Conservation (phyloP, 2,113 vertebrate species). For the Ranitomeya variabilis region DNA sequence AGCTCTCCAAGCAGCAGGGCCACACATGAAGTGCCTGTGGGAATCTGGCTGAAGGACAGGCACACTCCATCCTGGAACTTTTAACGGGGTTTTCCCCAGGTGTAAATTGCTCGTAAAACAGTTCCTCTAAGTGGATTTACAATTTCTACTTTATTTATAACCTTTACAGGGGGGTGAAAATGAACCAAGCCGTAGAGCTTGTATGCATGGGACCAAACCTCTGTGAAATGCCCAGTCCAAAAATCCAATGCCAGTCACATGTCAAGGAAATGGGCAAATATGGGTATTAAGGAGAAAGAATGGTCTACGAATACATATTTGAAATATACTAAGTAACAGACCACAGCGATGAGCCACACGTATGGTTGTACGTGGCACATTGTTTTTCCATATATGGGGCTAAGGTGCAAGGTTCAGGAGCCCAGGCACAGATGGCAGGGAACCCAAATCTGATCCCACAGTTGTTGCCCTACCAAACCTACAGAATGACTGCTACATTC, state of each 20-base stretch:
- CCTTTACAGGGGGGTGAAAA: neutral
- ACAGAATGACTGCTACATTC: too few relatives aligned
- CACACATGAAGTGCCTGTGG: slow-evolving; percentile 54
- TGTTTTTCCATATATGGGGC: too few relatives aligned
- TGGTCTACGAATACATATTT: too few relatives aligned
- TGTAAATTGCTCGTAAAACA: slow-evolving; percentile 31
- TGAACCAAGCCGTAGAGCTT: neutral
- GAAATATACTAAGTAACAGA: too few relatives aligned
- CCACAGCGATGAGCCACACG: too few relatives aligned
- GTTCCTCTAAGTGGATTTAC: slow-evolving; percentile 31
- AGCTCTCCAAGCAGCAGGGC: slow-evolving; percentile 46
- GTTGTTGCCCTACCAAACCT: too few relatives aligned
- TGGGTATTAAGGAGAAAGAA: neutral
- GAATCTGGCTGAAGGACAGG: slow-evolving; percentile 54
- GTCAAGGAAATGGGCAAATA: neutral
- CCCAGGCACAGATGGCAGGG: too few relatives aligned
- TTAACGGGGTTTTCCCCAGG: slow-evolving; percentile 50
- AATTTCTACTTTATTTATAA: neutral
- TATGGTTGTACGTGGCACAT: too few relatives aligned
- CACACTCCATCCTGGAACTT: slow-evolving; percentile 53
- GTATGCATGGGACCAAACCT: neutral
- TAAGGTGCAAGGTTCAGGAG: too few relatives aligned
- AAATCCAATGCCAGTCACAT: neutral
- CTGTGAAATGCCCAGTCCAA: neutral
- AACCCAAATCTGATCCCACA: too few relatives aligned